Evolutionary conservation across 2,888 invertebrate genomes (phyloP), one percentile per base, ranked within the genome.

Genomic region (Drosophila eohydei): DNA sequence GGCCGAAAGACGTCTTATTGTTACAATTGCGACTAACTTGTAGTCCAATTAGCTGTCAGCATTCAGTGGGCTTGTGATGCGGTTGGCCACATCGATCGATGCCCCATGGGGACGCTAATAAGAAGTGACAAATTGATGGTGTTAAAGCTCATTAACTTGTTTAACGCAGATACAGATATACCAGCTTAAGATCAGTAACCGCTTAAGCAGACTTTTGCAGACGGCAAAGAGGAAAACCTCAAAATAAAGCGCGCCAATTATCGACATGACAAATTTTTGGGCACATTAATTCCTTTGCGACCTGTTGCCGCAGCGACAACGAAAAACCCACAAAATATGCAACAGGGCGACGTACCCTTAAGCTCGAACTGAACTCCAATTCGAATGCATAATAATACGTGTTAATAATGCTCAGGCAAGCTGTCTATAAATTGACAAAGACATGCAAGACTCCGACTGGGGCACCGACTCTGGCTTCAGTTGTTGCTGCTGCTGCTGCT

Each of bases 41-140:
- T 48, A 43, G 41, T 16, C 64, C 73, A 71, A 78, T 71, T 78
- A 58, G 52, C 50, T 67, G 58, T 69, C 60, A 64, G 36, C 44
- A 55, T 51, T 50, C 63, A 52, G 46, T 63, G 50, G 41, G 16
- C 62, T 51, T 54, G 54, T 54, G 65, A 46, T 55, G 50, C 51
- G 60, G 55, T 36, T 43, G 28, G 16, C 41, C 34, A 28, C n/a
- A 54, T 44, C 44, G 44, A 48, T 43, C 32, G 28, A 34, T 32
- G 50, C 56, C 70, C 76, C 71, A 72, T 80, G 77, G 81, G 74
- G 79, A 88, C 81, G 80, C 89, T 91, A 91, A 91, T 90, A 84
- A 90, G 91, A 87, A 87, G 79, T 91, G 91, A 91, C 91, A 91
- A 91, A 91, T 91, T 90, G 90, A 85, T 90, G 91, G 90, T 91